Evolutionary conservation across 1,140 invertebrate genomes (phyloP), one percentile per base, ranked within the genome.

Genomic region (Oryzaephilus surinamensis): DNA sequence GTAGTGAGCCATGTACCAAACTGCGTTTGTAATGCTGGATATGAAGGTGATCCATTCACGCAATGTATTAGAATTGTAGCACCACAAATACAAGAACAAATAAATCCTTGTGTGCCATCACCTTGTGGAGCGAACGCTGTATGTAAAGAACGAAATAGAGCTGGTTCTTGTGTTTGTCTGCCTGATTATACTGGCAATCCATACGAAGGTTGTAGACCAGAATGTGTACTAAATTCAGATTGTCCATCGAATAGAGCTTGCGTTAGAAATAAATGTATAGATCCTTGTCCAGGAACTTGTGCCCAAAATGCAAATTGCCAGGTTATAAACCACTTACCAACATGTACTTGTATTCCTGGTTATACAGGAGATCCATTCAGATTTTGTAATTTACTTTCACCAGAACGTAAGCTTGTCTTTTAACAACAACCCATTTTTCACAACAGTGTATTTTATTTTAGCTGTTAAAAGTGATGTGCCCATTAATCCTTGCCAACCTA

Each of bases 1-100:
- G 82, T 88, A 1, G 73, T 79, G 7, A 87, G 87, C 52, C 84
- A 88, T 54, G 72, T 84, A 72, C 65, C 73, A 1, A 73, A 66
- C 5, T 79, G 75, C 48, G 77, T 72, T 37, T 88, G 84, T 50
- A 75, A 73, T 4, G 62, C 70, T 19, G 76, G 74, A 15, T 76
- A 74, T 47, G 74, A 79, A 50, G 79, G 84, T 20, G 78, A 86
- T 67, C 74, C 83, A 2, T 84, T 73, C 73, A 73, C 39, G 81
- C 81, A 54, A 64, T 77, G 35, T 77, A 79, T 4, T 77, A 81
- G n/a, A n/a, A n/a, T n/a, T n/a, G n/a, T 60, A 85, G 82, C 55
- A 69, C 72, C 1, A 62, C 78, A 6, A 76, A 81, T 50, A 70
- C 74, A 1, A 80, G 86, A 45, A 86, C 38, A 45, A 16, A 50